A percentile compares a stretch with the other conserved stretches of the same genome.
Evolutionary conservation across 2,113 vertebrate genomes (phyloP).

Genomic region (Poeciliopsis prolifica): DNA sequence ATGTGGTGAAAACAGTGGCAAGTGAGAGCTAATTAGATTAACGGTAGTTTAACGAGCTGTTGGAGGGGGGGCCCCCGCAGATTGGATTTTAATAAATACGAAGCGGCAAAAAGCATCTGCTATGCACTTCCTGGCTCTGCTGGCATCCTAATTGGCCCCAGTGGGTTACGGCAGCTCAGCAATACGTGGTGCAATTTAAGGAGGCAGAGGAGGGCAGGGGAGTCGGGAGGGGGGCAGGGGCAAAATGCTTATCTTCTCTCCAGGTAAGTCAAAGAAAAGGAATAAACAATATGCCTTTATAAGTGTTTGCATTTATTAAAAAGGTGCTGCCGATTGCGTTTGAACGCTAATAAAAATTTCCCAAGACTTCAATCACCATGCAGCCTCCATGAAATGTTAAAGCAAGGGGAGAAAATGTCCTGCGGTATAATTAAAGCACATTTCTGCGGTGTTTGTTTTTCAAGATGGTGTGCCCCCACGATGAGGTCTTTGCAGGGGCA

Average conservation of each 20-base stretch:
- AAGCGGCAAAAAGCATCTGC: constrained; percentile 78
- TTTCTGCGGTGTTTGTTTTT: constrained; percentile 63
- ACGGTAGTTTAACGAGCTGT: constrained; percentile 78
- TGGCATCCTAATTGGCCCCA: constrained; percentile 81
- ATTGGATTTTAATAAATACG: constrained; percentile 81
- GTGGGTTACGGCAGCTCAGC: constrained; percentile 72
- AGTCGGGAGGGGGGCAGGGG: constrained; percentile 1
- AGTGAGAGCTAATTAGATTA: constrained; percentile 83
- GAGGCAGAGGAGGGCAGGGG: not conserved
- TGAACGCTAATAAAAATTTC: constrained; percentile 20
- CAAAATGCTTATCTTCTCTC: constrained; percentile 53
- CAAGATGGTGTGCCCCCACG: constrained; percentile 65
- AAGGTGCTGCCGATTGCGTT: constrained; percentile 38
- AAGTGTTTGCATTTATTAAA: constrained; percentile 15
- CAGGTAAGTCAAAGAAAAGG: constrained; percentile 58
- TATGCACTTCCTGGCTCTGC: constrained; percentile 74
- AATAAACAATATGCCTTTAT: constrained; percentile 36
- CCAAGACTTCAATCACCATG: constrained; percentile 29
- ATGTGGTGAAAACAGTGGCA: constrained; percentile 79
- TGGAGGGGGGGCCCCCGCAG: constrained; percentile 71
- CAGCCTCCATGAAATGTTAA: constrained; percentile 26
- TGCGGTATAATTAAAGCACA: constrained; percentile 39
- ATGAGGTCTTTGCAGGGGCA: constrained; percentile 69
- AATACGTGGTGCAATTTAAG: constrained; percentile 59
- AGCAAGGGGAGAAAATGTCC: constrained; percentile 24